Evolutionary conservation across 2,888 invertebrate genomes (phyloP), one percentile per base, ranked within the genome.

Genomic region (Odontomyia ornata): DNA sequence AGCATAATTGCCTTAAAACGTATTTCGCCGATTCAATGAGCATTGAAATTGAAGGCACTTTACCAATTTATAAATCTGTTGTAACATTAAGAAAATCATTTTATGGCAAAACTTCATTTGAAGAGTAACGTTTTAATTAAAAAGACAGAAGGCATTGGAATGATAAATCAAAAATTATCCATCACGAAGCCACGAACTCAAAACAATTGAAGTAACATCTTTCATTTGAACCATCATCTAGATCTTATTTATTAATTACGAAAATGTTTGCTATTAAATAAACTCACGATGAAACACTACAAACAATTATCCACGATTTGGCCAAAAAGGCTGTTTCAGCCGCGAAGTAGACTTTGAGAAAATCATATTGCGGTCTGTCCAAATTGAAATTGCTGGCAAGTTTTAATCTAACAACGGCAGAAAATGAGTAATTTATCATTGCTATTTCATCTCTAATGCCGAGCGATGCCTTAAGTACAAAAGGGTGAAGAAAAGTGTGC

Each of bases 271-370:
- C 18, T 36, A 21, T 23, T 13, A 73, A 60, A 30, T 60, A 52
- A 73, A 60, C 9, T 73, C 30, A 73, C 73, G 57, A 57, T 73
- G 57, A n/a, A 73, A 60, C 60, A 43, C 52, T 60, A 36, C 57
- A 73, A 73, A 60, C 73, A 73, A 73, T 73, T 60, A 73, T 18
- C 27, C n/a, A 57, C 73, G 47, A 73, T 73, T 60, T 60, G 60
- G 11, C 3, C 25, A 23, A 23, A 60, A 60, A 60, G 3, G 5
- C 15, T 11, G 7, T 4, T 4, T 25, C 23, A 15, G 13, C n/a
- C 5, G 60, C 11, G 7, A 23, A 23, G 25, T 25, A 3, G 5
- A 23, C 11, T n/a, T 25, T 60, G 21, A 18, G 7, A 21, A 13
- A 13, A 60, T 60, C 60, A 7, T 13, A 23, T 11, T 25, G 5